These are phyloP conservation scores for Turritopsis rubra DNA, from an alignment of 30 jellyfish, hydroid and myxozoan species.

Conservation along the genomic window DNA sequence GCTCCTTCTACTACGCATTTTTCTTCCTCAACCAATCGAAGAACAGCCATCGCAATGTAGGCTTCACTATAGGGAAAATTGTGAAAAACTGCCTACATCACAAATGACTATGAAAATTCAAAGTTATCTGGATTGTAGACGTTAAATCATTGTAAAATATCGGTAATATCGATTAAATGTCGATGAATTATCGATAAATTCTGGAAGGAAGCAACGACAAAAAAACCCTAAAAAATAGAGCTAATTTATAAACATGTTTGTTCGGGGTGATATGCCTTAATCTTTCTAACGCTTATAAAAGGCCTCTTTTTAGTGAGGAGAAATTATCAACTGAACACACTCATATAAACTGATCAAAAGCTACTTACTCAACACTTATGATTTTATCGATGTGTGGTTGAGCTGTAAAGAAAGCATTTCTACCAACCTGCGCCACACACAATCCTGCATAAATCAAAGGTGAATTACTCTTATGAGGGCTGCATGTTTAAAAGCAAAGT, in stretches of 20 bases:
- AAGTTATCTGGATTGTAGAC: too few species aligned
- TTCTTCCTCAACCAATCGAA: constrained; percentile 86
- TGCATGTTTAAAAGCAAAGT: not conserved
- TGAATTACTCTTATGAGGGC: too few species aligned
- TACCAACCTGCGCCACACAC: constrained; percentile 95
- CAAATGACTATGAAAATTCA: too few species aligned
- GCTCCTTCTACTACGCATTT: constrained; percentile 97
- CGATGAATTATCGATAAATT: too few species aligned
- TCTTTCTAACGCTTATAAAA: too few species aligned
- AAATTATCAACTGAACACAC: not conserved
- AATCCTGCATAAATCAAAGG: constrained; percentile 48
- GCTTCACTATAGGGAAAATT: constrained; percentile 43
- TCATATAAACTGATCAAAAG: not conserved
- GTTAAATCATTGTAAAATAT: too few species aligned
- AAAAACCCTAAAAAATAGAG: too few species aligned
- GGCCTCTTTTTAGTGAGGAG: not conserved
- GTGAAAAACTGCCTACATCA: too few species aligned
- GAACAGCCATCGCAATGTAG: constrained; percentile 83
- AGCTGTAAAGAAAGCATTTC: constrained; percentile 76
- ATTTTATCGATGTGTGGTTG: constrained; percentile 71
- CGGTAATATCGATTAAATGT: too few species aligned
- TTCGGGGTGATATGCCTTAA: too few species aligned
- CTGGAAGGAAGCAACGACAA: too few species aligned
- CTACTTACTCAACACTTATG: constrained; percentile 78
- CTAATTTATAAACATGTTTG: too few species aligned